Conservation (phyloP, 2,888 invertebrate species). For the Torymus texanus region DNA sequence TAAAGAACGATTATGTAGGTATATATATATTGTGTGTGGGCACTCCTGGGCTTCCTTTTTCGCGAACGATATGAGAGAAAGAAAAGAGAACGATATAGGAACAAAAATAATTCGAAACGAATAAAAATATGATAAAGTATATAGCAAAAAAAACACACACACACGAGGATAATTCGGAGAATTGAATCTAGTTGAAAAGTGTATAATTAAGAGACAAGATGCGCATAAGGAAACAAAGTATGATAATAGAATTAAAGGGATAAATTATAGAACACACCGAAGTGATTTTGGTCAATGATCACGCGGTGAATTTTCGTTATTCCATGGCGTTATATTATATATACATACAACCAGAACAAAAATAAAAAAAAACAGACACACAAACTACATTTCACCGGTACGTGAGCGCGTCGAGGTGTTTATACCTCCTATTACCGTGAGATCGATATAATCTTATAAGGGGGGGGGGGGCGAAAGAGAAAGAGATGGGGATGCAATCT, state of each 20-base stretch:
- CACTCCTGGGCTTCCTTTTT: slow-evolving; percentile 43
- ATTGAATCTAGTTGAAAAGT: slow-evolving; percentile 22
- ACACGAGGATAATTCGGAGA: slow-evolving; percentile 7
- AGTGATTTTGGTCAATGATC: slow-evolving; percentile 14
- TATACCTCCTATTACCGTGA: no score
- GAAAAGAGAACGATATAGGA: not conserved
- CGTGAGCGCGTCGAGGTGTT: no score
- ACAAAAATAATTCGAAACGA: no score
- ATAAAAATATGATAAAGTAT: not conserved
- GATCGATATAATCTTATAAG: no score
- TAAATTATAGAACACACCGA: not conserved
- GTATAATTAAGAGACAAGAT: slow-evolving; percentile 2
- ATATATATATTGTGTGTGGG: slow-evolving; percentile 19
- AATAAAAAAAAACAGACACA: no score
- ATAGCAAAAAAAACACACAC: not conserved
- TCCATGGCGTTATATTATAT: not conserved
- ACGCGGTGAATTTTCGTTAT: not conserved
- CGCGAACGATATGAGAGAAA: not conserved
- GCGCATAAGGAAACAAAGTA: slow-evolving; percentile 14
- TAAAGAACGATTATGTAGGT: not conserved
- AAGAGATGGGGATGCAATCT: no score
- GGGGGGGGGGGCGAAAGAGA: no score
- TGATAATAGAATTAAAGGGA: slow-evolving; percentile 13
- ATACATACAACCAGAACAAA: no score
- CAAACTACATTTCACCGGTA: no score